phyloP scores from a whole-genome alignment of 2,888 invertebrate genomes.

The Himalopsyche anomala region DNA sequence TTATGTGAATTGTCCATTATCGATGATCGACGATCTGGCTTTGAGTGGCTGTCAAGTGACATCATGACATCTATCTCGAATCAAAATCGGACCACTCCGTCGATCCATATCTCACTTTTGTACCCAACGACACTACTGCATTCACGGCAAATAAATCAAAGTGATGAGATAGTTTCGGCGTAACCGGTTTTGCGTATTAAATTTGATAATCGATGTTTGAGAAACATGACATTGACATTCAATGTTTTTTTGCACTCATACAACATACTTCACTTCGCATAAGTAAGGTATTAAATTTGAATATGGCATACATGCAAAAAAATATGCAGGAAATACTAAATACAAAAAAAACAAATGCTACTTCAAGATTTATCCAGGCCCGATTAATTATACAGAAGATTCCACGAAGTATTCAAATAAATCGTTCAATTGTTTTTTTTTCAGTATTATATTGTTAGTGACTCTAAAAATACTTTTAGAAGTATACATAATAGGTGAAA shows the following conservation, averaged over 20 bases:
- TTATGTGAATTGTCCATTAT: slow-evolving; percentile 22
- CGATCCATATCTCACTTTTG: too few relatives aligned
- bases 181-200: background rate
- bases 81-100: background rate
- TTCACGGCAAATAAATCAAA: background rate
- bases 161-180: background rate
- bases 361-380: too few relatives aligned
- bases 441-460: too few relatives aligned
- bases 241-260: background rate
- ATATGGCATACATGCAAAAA: too few relatives aligned
- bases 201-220: background rate
- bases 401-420: too few relatives aligned
- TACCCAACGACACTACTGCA: background rate
- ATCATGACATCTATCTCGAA: background rate
- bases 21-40: background rate
- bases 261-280: background rate
- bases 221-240: slow-evolving; percentile 3
- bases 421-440: too few relatives aligned
- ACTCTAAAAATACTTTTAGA: too few relatives aligned
- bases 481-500: too few relatives aligned
- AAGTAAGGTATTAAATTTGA: too few relatives aligned
- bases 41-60: background rate
- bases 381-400: too few relatives aligned
- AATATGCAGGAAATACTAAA: too few relatives aligned
- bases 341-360: too few relatives aligned